phyloP scores from a whole-genome alignment of 2,888 invertebrate species.

The Venusia cambrica region DNA sequence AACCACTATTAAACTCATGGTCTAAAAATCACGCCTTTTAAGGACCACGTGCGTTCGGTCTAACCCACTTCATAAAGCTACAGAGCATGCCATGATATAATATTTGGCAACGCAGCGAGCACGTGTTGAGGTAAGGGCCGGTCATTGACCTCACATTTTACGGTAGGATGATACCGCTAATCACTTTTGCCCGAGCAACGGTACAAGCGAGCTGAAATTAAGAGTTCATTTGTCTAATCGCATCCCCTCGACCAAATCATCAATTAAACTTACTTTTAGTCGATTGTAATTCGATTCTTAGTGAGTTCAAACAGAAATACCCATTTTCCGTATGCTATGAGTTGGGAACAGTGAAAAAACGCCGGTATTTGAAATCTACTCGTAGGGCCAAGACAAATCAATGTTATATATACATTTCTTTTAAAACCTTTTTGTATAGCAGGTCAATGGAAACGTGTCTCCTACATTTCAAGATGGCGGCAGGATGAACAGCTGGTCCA shows the following conservation, averaged over 20 bases:
- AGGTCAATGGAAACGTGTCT: too few species aligned
- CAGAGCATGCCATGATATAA: slow-evolving; percentile 34
- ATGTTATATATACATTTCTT: too few species aligned
- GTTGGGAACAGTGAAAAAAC: neutral
- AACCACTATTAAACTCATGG: too few species aligned
- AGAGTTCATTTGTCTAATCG: slow-evolving; percentile 29
- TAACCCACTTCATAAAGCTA: slow-evolving; percentile 16
- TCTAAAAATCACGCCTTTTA: too few species aligned
- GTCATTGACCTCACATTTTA: slow-evolving; percentile 61
- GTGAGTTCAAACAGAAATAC: slow-evolving; percentile 1
- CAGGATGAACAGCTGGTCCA: slow-evolving; percentile 46
- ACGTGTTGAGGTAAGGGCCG: slow-evolving; percentile 62
- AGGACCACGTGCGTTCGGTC: slow-evolving; percentile 6
- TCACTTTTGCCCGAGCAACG: slow-evolving; percentile 58
- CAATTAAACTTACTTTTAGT: slow-evolving; percentile 12
- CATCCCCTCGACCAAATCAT: slow-evolving; percentile 29
- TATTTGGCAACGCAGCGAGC: slow-evolving; percentile 40
- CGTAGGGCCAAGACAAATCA: too few species aligned
- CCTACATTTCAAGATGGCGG: slow-evolving; percentile 44
- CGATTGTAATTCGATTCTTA: slow-evolving; percentile 17
- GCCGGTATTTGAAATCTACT: too few species aligned
- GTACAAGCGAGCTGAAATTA: slow-evolving; percentile 42
- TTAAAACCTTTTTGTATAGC: too few species aligned
- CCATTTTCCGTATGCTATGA: neutral
- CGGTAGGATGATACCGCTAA: slow-evolving; percentile 53